Conservation (phyloP, 2,113 vertebrate species). For the Seriola dumerili region DNA sequence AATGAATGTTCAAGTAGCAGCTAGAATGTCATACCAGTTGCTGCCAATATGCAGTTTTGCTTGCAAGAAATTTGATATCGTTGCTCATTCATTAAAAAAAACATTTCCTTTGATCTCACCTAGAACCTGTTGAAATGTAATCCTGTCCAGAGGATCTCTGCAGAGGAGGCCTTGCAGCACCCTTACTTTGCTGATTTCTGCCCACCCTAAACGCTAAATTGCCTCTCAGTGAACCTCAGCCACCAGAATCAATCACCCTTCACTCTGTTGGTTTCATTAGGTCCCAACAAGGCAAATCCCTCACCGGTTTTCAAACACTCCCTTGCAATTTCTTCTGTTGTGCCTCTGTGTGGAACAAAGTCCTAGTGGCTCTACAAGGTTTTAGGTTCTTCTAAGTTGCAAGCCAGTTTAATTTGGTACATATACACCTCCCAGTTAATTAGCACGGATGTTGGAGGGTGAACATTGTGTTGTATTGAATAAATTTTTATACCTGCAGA, state of each 20-base stretch:
- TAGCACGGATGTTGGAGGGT: constrained; percentile 2
- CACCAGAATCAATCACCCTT: constrained; percentile 65
- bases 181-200: constrained; percentile 89
- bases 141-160: constrained; percentile 91
- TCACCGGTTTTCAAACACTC: constrained; percentile 43
- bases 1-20: not conserved
- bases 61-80: not conserved
- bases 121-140: constrained; percentile 94
- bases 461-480: constrained; percentile 26
- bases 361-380: constrained; percentile 47
- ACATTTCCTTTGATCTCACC: constrained; percentile 44
- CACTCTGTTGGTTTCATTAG: constrained; percentile 57
- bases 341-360: constrained; percentile 68
- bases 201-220: constrained; percentile 79
- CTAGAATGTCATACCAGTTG: not conserved
- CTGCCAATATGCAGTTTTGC: constrained; percentile 3
- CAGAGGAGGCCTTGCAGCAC: constrained; percentile 90
- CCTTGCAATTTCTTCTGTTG: constrained; percentile 62
- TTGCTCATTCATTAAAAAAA: constrained; percentile 18
- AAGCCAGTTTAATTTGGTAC: constrained; percentile 51
- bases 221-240: constrained; percentile 33
- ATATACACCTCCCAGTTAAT: constrained; percentile 26
- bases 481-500: constrained; percentile 40
- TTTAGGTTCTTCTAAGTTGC: constrained; percentile 51
- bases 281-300: constrained; percentile 61